A percentile compares a stretch with the other conserved stretches of the same genome.
Evolutionary conservation across 2,113 vertebrate species (phyloP).

Genomic region (Sturnira hondurensis): DNA sequence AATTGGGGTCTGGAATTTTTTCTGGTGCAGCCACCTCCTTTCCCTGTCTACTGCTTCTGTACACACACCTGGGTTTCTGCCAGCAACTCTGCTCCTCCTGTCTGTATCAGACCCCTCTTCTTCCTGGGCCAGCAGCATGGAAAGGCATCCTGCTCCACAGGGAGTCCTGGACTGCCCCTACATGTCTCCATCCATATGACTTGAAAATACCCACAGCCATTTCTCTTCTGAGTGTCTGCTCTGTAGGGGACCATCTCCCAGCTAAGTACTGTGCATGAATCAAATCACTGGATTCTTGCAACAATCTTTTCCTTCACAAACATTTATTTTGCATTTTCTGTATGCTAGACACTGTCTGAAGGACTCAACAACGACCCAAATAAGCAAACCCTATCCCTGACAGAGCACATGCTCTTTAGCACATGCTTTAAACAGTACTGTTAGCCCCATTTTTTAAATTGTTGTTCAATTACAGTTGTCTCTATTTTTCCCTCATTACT

Average conservation of each 20-base stretch:
- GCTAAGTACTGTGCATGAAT: background rate
- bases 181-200: too few species aligned
- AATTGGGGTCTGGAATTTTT: background rate
- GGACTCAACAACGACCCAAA: background rate
- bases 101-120: too few species aligned
- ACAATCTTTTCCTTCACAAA: background rate
- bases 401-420: rapidly evolving
- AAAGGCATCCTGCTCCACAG: too few species aligned
- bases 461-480: too few species aligned
- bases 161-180: background rate
- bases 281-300: too few species aligned
- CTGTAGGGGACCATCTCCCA: rapidly evolving
- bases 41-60: too few species aligned
- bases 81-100: too few species aligned
- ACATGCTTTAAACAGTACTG: too few species aligned
- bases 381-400: background rate
- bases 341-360: background rate
- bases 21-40: too few species aligned
- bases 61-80: too few species aligned
- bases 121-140: too few species aligned
- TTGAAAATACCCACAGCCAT: background rate
- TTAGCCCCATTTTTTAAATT: background rate
- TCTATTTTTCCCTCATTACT: too few species aligned
- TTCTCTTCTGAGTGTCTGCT: background rate
- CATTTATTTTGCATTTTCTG: background rate